These are phyloP conservation scores for Ennomos quercinarius DNA, from an alignment of 2,888 invertebrate species.

Conservation along the genomic window DNA sequence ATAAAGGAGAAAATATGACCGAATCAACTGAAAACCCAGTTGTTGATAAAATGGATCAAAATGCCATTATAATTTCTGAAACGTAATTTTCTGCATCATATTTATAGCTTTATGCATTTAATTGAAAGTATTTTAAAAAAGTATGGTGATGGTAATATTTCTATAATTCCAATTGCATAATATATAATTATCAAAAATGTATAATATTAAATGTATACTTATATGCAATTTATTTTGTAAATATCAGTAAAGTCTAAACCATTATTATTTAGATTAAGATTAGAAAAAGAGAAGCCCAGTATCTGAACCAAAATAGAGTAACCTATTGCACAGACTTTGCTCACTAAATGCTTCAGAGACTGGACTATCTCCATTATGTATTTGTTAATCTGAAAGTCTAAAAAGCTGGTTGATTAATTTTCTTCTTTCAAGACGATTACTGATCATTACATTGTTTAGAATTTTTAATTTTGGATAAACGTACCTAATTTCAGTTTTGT, in stretches of 20 bases:
- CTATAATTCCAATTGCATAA: not conserved
- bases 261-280: too few species aligned
- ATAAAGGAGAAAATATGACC: not conserved
- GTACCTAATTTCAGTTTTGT: too few species aligned
- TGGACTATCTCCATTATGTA: slow-evolving; percentile 34
- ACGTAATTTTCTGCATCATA: too few species aligned
- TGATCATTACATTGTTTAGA: too few species aligned
- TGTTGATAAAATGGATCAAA: not conserved
- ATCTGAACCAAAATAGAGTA: slow-evolving; percentile 22
- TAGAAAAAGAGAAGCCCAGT: slow-evolving; percentile 22
- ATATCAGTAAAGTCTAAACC: too few species aligned
- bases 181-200: too few species aligned
- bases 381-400: slow-evolving; percentile 29
- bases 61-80: not conserved
- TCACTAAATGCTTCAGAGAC: slow-evolving; percentile 25
- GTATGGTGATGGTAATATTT: slow-evolving; percentile 45
- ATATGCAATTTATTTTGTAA: slow-evolving; percentile 19
- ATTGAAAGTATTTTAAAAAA: slow-evolving; percentile 26
- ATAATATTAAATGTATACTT: not conserved
- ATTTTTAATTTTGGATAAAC: too few species aligned
- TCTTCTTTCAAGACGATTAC: too few species aligned
- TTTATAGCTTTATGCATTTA: slow-evolving; percentile 44
- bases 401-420: slow-evolving; percentile 1
- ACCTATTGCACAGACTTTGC: slow-evolving; percentile 5
- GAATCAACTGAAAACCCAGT: not conserved